These are phyloP conservation scores for Sander vitreus DNA, from an alignment of 2,113 vertebrate species.

Conservation along the genomic window DNA sequence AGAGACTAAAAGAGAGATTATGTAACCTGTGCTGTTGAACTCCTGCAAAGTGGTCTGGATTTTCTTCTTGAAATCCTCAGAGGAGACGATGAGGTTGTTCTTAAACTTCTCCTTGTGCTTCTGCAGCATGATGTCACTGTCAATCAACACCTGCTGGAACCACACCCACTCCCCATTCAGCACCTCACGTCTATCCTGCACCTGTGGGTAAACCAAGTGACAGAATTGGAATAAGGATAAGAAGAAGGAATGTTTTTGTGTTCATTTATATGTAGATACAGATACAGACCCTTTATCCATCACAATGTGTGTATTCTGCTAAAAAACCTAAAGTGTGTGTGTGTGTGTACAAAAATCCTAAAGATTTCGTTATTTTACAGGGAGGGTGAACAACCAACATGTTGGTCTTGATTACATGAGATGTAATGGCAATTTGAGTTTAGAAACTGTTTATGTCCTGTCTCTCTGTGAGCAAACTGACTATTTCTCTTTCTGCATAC, in stretches of 20 bases:
- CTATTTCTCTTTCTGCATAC: neutral
- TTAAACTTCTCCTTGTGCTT: conserved; percentile 89
- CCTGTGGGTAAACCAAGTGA: conserved; percentile 74
- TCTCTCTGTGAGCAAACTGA: neutral
- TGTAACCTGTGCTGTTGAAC: conserved; percentile 85
- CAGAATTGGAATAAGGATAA: neutral
- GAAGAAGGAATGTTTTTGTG: no score
- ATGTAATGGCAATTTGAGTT: neutral
- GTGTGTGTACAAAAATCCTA: no score
- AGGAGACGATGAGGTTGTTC: conserved; percentile 81
- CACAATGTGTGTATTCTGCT: no score
- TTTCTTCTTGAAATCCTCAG: conserved; percentile 89
- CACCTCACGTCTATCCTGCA: conserved; percentile 81
- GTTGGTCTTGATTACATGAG: neutral
- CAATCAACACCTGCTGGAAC: conserved; percentile 88
- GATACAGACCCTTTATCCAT: no score
- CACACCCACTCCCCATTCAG: conserved; percentile 85
- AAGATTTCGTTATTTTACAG: neutral
- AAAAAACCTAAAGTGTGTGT: no score
- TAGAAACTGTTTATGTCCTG: neutral
- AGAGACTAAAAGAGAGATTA: conserved; percentile 49
- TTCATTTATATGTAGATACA: no score
- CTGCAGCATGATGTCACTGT: conserved; percentile 86
- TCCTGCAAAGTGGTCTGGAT: conserved; percentile 81
- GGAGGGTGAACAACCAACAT: neutral